Evolutionary conservation across 1,140 invertebrate species (phyloP).

Genomic region (Aphelenchoides besseyi): DNA sequence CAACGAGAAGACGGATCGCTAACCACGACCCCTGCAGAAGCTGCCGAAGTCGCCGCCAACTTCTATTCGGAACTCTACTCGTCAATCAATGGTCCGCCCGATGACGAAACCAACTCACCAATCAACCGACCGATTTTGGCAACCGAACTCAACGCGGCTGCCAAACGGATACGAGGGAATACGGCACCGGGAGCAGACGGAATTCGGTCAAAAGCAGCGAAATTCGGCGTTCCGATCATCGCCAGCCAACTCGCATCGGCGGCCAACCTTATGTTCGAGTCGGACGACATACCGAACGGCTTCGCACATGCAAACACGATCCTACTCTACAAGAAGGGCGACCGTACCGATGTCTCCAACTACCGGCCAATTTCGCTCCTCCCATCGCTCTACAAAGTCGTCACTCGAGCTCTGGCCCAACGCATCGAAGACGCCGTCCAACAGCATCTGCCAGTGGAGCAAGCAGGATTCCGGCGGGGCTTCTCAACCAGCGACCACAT

Average conservation of each 20-base stretch:
- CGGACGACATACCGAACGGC: slow-evolving; percentile 9
- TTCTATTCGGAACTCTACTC: too few species aligned
- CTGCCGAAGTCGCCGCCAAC: too few species aligned
- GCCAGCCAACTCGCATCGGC: too few species aligned
- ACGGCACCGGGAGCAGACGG: background rate
- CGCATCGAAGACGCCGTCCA: slow-evolving; percentile 16
- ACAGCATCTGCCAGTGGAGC: slow-evolving; percentile 24
- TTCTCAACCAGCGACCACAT: slow-evolving; percentile 42
- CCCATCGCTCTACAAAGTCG: slow-evolving; percentile 31
- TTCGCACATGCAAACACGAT: slow-evolving; percentile 26
- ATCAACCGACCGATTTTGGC: too few species aligned
- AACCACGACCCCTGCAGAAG: too few species aligned
- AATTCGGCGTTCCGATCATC: too few species aligned
- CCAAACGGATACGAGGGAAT: too few species aligned
- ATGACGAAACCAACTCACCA: too few species aligned
- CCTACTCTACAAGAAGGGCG: slow-evolving; percentile 29
- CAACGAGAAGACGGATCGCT: too few species aligned
- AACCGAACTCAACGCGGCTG: too few species aligned
- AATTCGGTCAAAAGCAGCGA: background rate
- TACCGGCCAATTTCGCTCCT: slow-evolving; percentile 39
- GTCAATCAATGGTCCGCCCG: too few species aligned
- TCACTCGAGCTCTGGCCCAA: slow-evolving; percentile 23
- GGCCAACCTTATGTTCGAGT: slow-evolving; percentile 15
- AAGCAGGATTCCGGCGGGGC: slow-evolving; percentile 32
- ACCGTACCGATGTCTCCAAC: slow-evolving; percentile 17